Conservation (phyloP, 1,140 invertebrate species). For the Drosophila quadrilineata region DNA sequence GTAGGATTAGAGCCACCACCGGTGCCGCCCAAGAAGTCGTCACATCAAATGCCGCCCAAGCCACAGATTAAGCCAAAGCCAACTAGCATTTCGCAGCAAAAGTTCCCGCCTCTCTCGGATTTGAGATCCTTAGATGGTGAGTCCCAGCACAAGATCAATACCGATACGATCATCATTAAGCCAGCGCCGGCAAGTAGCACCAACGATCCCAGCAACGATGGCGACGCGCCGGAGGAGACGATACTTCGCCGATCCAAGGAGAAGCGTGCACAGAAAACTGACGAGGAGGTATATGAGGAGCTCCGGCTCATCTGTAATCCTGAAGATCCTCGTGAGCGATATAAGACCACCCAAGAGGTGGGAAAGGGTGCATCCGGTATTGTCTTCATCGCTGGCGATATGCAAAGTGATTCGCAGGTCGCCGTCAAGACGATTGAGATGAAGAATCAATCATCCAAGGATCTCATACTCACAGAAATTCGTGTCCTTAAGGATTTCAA, state of each 20-base stretch:
- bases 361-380: constrained; percentile 95
- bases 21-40: constrained; percentile 79
- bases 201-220: constrained; percentile 28
- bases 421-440: constrained; percentile 98
- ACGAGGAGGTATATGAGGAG: constrained; percentile 93
- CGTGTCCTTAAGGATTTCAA: constrained; percentile 95
- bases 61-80: constrained; percentile 80
- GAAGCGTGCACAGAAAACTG: constrained; percentile 85
- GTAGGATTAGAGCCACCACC: constrained; percentile 66
- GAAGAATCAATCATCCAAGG: constrained; percentile 95
- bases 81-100: constrained; percentile 60
- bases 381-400: constrained; percentile 94
- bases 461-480: constrained; percentile 97
- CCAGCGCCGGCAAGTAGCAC: constrained; percentile 23
- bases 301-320: constrained; percentile 89
- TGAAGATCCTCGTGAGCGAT: constrained; percentile 90
- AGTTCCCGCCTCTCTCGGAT: constrained; percentile 67
- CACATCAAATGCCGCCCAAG: constrained; percentile 75
- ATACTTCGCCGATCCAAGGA: constrained; percentile 83
- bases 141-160: constrained; percentile 73
- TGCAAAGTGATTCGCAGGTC: constrained; percentile 89
- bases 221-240: constrained; percentile 81
- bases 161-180: constrained; percentile 81
- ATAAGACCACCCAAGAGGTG: constrained; percentile 91
- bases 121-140: constrained; percentile 52